A percentile compares a stretch with the other conserved stretches of the same genome.
phyloP scores from a whole-genome alignment of 2,113 vertebrate species.

The Balaeniceps rex region DNA sequence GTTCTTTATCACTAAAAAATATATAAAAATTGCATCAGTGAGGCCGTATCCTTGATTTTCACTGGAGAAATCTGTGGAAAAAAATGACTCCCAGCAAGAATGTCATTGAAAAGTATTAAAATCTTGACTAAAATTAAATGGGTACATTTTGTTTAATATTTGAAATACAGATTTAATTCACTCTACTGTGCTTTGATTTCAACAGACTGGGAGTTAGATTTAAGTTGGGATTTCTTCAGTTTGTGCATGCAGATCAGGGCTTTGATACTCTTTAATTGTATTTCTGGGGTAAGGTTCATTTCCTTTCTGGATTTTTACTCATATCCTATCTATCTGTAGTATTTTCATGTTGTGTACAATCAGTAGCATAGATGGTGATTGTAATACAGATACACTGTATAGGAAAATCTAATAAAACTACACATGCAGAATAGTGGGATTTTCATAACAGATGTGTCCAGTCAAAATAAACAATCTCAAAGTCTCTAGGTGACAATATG shows the following conservation, averaged over 20 bases:
- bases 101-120: background rate
- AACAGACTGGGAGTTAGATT: background rate
- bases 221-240: background rate
- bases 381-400: conserved; percentile 22
- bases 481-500: background rate
- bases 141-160: background rate
- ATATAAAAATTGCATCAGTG: background rate
- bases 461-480: background rate
- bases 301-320: conserved; percentile 6
- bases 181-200: background rate
- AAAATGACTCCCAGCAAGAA: background rate
- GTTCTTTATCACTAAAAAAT: background rate
- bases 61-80: background rate
- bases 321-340: background rate
- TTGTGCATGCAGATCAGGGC: background rate
- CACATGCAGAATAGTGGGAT: background rate
- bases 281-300: background rate
- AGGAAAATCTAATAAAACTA: conserved; percentile 12
- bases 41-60: background rate
- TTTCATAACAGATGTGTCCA: background rate
- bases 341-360: background rate
- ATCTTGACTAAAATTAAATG: background rate
- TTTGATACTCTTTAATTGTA: background rate
- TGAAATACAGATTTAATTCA: background rate
- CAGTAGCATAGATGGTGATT: background rate